Evolutionary conservation across 2,113 vertebrate species (phyloP), one percentile per base, ranked within the genome.

Genomic region (Dicerorhinus sumatrensis): DNA sequence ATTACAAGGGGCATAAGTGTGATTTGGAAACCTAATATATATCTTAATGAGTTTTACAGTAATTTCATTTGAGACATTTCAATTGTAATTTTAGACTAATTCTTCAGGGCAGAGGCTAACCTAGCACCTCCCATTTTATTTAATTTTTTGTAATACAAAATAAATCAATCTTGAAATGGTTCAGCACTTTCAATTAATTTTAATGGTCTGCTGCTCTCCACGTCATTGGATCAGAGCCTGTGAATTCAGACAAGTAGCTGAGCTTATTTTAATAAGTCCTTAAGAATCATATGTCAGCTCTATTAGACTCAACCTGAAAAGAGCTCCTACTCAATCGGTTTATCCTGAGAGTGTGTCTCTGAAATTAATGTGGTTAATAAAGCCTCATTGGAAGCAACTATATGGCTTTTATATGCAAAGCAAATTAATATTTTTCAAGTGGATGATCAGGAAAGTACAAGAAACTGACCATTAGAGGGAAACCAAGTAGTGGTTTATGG

Each of bases 131-230:
- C 12, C n/a, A 39, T 94, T 97, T 97, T 94, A 97, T 79, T 97
- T 96, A 76, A 96, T 92, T 96, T 96, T 86, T 97, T 81, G 73
- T 96, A 97, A 82, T 79, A 92, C 51, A 75, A 97, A 98, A 98
- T 96, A 69, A 98, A 98, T 98, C 96, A 84, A 46, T 98, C 46
- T 84, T 82, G 63, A 96, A 98, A 97, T 86, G 97, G 93, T 97
- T 98, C 97, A 98, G 83, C 77, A 97, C 91, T 98, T 98, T 77
- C 93, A 98, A 94, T 98, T 98, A 98, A 98, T 92, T 98, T 97
- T 97, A 98, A 97, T 98, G 94, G 91, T 92, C 60, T 96, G 25
- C 36, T 82, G 31, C 85, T 97, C 97, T 93, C 86, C 90, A 77
- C 20, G 17, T 98, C 85, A 54, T 63, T 98, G 98, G 90, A 97